Base-by-base conservation (phyloP, 2,113 vertebrate genomes). In the Elanoides forficatus region DNA sequence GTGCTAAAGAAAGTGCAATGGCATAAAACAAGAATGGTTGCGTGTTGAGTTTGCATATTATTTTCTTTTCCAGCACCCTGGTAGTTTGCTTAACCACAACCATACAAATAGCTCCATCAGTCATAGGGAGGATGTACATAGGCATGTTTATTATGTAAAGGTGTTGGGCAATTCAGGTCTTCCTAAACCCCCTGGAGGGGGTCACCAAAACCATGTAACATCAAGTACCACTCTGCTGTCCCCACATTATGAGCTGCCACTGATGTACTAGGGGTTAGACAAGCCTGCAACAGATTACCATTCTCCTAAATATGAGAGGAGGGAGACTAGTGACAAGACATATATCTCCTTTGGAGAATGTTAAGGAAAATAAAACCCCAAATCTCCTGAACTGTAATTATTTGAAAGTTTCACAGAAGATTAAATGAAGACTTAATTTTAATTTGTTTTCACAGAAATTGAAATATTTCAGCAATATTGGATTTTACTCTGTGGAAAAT, bases 11-110 rank as follows among this genome's bases (percentile, higher is more conserved):
- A 74, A 63, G 17, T 42, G 22, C 21, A 58, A 15, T 4, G 9
- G 11, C 32, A 55, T n/a, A 45, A 68, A 40, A 34, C 38, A 86
- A 42, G 3, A 67, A 59, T 53, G 10, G 9, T 30, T 68, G 16
- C 0, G 0, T 27, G 3, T 63, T 67, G 30, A 56, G 6, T 53
- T 45, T 72, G 11, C 3, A 1, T 11, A 13, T 17, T 25, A 25
- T 42, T 63, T 82, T 68, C 7, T 45, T 50, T 68, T 20, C 38
- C 26, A 65, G 9, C 12, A 10, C 9, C 50, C 11, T 66, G 23
- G 19, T 48, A 81, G 9, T 27, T 58, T 81, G 26, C 5, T 43
- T 67, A 63, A 62, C 11, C 15, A 60, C 18, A 59, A 50, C 11
- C 10, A 13, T 26, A 67, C 15, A 38, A 60, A 56, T 9, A 81